Base-by-base conservation (phyloP, 2,888 invertebrate species). In the Spatulosminthurus flaviceps region DNA sequence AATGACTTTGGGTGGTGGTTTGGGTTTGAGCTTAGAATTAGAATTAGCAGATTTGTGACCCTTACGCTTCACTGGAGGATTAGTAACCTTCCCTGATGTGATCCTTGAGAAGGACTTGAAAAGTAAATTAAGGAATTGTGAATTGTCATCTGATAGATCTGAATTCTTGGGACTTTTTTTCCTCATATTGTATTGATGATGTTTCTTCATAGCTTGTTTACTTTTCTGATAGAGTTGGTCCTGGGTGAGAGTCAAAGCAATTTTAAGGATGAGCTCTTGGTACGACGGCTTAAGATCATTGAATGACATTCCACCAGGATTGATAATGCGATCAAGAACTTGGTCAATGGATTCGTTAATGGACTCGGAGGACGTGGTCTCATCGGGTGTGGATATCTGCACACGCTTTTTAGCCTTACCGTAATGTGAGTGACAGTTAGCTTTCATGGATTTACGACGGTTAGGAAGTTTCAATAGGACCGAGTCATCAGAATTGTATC, bases 261-360 rank as follows among this genome's bases (percentile, higher is more conserved):
- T 88, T 88, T 95, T 95, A 51, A 95, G 88, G 71, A 96, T 89
- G 87, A 96, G 94, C 88, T 95, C 95, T 87, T 95, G 95, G 87
- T 96, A 95, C 82, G 95, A 93, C 66, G 95, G 95, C 87, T 95
- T 95, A 81, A 96, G 90, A 86, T 95, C 95, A 89, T 95, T 95
- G 88, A 95, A 95, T 79, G 95, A 95, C 95, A 95, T 95, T 80
- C 95, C 95, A 87, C 95, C 94, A 43, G 95, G 92, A 88, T 95
- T 94, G 86, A 96, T 94, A 87, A 96, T 95, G 86, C 94, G 93
- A 86, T 93, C 93, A 73, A 96, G 90, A 0, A 87, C 84, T 75
- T 84, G 83, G 67, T 85, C 85, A 71, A 85, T 82, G 0, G 85
- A 83, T 9, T 83, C 83, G 69, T 81, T 83, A 7, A 78, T 19